Conservation (phyloP, 2,888 invertebrate genomes). For the Osedax fenrisi region DNA sequence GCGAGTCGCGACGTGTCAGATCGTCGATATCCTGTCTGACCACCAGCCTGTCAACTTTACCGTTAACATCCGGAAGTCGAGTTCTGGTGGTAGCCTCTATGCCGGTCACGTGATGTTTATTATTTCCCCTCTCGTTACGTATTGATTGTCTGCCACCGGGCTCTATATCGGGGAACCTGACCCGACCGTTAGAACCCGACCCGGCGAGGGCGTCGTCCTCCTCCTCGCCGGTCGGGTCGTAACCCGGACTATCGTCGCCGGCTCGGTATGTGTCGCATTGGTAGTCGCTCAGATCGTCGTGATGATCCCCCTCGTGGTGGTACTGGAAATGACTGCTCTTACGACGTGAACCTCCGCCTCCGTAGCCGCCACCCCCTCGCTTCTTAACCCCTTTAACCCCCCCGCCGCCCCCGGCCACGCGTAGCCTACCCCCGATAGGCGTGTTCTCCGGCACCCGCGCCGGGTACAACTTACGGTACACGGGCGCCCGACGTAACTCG, state of each 20-base stretch:
- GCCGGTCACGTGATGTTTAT: not conserved
- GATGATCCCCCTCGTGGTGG: not conserved
- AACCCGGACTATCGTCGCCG: not conserved
- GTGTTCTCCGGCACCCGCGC: conserved; percentile 6
- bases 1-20: no score
- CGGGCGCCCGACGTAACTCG: not conserved
- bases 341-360: not conserved
- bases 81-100: not conserved
- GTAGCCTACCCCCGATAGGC: conserved; percentile 4
- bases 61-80: not conserved
- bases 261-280: not conserved
- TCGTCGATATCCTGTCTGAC: no score
- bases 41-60: not conserved
- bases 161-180: no score
- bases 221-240: not conserved
- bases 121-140: not conserved
- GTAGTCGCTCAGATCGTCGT: not conserved
- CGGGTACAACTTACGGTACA: not conserved
- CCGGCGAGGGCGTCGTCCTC: not conserved
- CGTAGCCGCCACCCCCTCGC: not conserved
- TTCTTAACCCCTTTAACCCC: not conserved
- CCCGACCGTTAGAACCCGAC: not conserved
- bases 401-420: no score
- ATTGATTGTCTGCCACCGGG: no score
- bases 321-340: no score